Percentiles rank a stretch among this genome's conserved stretches.
Conservation (phyloP, 2,113 vertebrate species). For the Dolichallabes microphthalmus region DNA sequence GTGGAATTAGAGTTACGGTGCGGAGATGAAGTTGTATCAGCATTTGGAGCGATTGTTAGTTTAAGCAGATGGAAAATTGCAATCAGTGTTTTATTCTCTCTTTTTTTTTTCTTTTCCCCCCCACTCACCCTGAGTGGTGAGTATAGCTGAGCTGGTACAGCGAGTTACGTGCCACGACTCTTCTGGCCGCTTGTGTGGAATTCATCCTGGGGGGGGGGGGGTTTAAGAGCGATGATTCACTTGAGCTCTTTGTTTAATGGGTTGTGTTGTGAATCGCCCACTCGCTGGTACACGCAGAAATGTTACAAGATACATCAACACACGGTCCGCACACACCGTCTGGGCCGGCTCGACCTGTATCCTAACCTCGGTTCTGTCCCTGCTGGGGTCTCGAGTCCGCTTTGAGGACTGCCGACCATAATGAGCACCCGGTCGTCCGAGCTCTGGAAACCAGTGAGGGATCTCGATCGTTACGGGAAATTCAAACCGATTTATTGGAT, state of each 20-base stretch:
- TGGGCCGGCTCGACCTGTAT: not conserved
- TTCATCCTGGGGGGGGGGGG: conserved; percentile 16
- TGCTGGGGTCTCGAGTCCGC: too few relatives aligned
- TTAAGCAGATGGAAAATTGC: not conserved
- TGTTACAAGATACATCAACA: conserved; percentile 15
- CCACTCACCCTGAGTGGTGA: not conserved
- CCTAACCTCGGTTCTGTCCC: not conserved
- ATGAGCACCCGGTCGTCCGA: not conserved
- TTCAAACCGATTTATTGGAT: not conserved
- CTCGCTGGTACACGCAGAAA: conserved; percentile 21
- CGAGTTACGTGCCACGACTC: conserved; percentile 40
- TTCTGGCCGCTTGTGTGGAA: conserved; percentile 33
- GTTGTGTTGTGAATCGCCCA: conserved; percentile 46
- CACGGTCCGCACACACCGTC: not conserved
- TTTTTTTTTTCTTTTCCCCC: not conserved
- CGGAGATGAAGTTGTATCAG: not conserved
- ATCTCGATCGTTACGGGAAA: not conserved
- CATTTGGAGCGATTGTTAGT: not conserved
- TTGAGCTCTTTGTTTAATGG: conserved; percentile 53
- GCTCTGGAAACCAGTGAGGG: not conserved
- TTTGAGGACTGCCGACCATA: too few relatives aligned
- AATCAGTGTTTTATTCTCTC: not conserved
- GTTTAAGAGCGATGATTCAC: conserved; percentile 54
- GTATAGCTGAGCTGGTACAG: conserved; percentile 40
- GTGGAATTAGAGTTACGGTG: not conserved